Percentiles rank a stretch among this genome's conserved stretches.
Conservation (phyloP, 2,888 invertebrate genomes). For the Drosophila neonasuta region DNA sequence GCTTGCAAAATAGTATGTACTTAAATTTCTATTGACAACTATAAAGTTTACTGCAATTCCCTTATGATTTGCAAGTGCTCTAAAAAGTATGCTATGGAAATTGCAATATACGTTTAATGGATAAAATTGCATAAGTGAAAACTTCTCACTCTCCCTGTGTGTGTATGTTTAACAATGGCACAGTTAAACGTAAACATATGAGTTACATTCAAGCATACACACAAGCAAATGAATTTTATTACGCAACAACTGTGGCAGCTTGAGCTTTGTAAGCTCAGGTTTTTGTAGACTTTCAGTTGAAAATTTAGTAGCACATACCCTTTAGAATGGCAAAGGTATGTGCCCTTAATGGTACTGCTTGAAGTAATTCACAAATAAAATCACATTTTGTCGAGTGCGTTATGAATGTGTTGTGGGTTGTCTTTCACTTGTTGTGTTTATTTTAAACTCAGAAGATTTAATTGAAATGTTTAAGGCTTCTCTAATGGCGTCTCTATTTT, state of each 20-base stretch:
- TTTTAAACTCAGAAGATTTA: background rate
- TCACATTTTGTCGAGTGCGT: conserved; percentile 8
- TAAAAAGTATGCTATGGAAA: conserved; percentile 56
- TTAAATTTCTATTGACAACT: conserved; percentile 12
- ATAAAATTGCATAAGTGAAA: conserved; percentile 64
- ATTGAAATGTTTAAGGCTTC: background rate
- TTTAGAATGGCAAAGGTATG: conserved; percentile 4
- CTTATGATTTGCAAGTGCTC: conserved; percentile 9
- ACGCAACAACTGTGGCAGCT: conserved; percentile 30
- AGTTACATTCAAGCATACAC: conserved; percentile 19
- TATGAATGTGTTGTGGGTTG: no score
- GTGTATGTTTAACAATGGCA: conserved; percentile 27
- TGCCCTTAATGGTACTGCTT: background rate
- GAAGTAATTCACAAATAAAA: background rate
- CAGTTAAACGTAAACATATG: conserved; percentile 30
- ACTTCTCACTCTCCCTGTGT: conserved; percentile 27
- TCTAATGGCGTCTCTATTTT: no score
- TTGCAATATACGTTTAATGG: conserved; percentile 54
- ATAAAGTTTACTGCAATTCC: conserved; percentile 6
- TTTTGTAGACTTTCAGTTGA: conserved; percentile 11
- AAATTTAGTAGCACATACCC: conserved; percentile 27
- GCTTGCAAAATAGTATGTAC: background rate
- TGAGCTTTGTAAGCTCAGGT: conserved; percentile 26
- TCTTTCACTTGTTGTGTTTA: background rate
- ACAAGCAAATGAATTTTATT: conserved; percentile 24